Evolutionary conservation across 2,888 invertebrate genomes (phyloP).

Genomic region (Agapetus fuscipes): DNA sequence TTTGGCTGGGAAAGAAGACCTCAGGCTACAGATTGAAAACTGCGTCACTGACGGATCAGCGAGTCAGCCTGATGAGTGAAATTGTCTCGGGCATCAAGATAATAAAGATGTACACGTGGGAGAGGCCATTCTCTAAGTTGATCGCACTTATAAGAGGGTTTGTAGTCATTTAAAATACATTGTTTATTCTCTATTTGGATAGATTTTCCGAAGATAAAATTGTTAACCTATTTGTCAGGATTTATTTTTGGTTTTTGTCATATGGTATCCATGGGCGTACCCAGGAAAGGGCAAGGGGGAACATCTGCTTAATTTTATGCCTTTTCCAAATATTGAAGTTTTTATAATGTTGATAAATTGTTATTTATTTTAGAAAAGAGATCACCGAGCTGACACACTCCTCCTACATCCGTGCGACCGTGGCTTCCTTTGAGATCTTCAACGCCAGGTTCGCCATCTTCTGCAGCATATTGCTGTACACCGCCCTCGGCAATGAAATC

Average conservation of each 20-base stretch:
- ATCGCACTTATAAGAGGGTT: constrained; percentile 58
- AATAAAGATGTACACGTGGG: constrained; percentile 84
- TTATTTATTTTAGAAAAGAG: constrained; percentile 31
- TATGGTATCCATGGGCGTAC: too few relatives aligned
- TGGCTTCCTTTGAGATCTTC: constrained; percentile 42
- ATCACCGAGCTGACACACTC: constrained; percentile 34
- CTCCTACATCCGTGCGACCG: constrained; percentile 35
- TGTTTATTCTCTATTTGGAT: too few relatives aligned
- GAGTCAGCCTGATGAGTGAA: constrained; percentile 72
- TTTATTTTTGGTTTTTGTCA: too few relatives aligned
- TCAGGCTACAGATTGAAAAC: constrained; percentile 31
- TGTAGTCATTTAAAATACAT: background rate
- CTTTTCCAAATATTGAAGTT: too few relatives aligned
- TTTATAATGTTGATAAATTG: too few relatives aligned
- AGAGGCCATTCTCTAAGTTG: constrained; percentile 62
- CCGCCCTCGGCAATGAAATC: constrained; percentile 43
- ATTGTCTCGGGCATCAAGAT: constrained; percentile 69
- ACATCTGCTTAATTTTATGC: too few relatives aligned
- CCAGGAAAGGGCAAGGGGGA: too few relatives aligned
- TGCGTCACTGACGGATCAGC: constrained; percentile 59
- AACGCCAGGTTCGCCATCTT: constrained; percentile 47
- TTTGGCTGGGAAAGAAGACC: constrained; percentile 11
- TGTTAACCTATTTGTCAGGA: too few relatives aligned
- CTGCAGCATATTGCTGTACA: constrained; percentile 45
- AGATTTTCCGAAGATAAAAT: too few relatives aligned